Evolutionary conservation across 2,113 vertebrate species (phyloP).

Genomic region (Thymallus thymallus): DNA sequence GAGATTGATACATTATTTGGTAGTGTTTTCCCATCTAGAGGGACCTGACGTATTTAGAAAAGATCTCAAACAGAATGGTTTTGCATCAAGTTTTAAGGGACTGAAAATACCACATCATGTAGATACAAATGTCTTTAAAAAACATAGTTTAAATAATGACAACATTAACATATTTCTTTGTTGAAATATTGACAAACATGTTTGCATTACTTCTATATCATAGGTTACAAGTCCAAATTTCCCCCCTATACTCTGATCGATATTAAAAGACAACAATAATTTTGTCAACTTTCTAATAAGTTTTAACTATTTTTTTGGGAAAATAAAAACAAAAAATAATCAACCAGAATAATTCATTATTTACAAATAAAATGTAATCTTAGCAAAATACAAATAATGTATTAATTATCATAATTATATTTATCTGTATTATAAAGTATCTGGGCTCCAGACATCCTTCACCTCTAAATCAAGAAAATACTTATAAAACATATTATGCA

Average conservation of each 20-base stretch:
- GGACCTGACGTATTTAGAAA: constrained; percentile 38
- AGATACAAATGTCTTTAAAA: constrained; percentile 58
- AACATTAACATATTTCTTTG: too few relatives aligned
- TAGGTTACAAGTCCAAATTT: constrained; percentile 40
- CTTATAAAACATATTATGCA: constrained; percentile 16
- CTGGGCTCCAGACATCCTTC: background rate
- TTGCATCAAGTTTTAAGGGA: constrained; percentile 49
- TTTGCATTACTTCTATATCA: constrained; percentile 50
- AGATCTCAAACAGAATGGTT: constrained; percentile 32
- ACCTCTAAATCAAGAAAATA: constrained; percentile 4
- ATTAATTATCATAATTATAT: constrained; percentile 31
- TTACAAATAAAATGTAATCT: constrained; percentile 44
- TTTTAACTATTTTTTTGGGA: too few relatives aligned
- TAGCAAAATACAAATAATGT: constrained; percentile 66
- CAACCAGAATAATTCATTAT: constrained; percentile 54
- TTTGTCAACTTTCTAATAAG: constrained; percentile 52
- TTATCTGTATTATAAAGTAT: background rate
- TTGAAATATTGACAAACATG: constrained; percentile 47
- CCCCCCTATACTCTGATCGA: too few relatives aligned
- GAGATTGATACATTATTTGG: constrained; percentile 52
- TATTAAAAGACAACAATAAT: constrained; percentile 6
- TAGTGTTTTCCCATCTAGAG: constrained; percentile 21
- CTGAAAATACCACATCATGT: constrained; percentile 58
- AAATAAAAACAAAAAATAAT: too few relatives aligned
- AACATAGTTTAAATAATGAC: constrained; percentile 38